Conservation (phyloP, 1,140 invertebrate species). For the Planococcus citri region DNA sequence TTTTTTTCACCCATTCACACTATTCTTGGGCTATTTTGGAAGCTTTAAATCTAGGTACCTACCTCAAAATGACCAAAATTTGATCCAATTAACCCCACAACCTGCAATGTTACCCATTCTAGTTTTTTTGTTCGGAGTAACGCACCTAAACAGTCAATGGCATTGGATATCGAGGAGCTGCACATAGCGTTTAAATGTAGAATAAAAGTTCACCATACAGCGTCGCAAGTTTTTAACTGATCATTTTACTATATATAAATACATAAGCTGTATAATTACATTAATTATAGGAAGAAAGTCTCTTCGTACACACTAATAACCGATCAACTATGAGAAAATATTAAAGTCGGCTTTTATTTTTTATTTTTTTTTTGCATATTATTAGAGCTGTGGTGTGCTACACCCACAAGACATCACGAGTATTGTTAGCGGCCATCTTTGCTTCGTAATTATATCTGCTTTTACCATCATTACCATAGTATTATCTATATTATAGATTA, state of each 20-base stretch:
- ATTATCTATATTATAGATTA: slow-evolving; percentile 19
- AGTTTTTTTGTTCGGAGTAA: no score
- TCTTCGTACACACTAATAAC: slow-evolving; percentile 8
- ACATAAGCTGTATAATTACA: slow-evolving; percentile 15
- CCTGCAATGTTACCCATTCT: no score
- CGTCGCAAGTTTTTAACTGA: slow-evolving; percentile 13
- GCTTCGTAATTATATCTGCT: slow-evolving; percentile 16
- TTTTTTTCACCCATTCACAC: no score
- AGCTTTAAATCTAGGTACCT: no score
- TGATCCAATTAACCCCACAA: no score
- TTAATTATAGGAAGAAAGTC: slow-evolving; percentile 20
- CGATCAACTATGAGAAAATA: slow-evolving; percentile 17
- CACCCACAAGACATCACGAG: slow-evolving; percentile 18
- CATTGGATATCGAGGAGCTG: no score
- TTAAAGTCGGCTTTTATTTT: slow-evolving; percentile 18
- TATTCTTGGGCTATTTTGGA: no score
- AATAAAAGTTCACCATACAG: neutral
- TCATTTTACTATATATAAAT: slow-evolving; percentile 17
- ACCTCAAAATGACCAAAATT: no score
- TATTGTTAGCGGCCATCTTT: slow-evolving; percentile 18
- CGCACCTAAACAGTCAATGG: no score
- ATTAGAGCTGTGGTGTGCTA: slow-evolving; percentile 2
- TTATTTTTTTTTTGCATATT: slow-evolving; percentile 12
- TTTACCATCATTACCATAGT: slow-evolving; percentile 19
- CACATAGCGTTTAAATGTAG: neutral